These are phyloP conservation scores for Odontesthes bonariensis DNA, from an alignment of 2,113 vertebrate species.

Conservation along the genomic window DNA sequence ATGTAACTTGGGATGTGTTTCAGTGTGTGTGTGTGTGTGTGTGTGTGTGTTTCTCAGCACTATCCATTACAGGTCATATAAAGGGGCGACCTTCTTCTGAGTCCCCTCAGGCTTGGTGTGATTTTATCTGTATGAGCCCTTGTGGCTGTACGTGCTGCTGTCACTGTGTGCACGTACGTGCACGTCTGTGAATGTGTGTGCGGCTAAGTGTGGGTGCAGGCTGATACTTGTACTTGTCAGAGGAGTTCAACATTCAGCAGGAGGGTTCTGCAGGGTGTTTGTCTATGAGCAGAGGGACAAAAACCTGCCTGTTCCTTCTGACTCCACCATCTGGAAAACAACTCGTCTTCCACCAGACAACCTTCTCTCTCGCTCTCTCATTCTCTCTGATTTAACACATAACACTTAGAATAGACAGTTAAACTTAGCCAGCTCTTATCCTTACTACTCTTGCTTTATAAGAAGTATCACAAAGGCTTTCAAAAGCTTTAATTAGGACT, in stretches of 20 bases:
- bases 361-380: not conserved
- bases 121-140: conserved; percentile 31
- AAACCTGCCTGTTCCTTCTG: conserved; percentile 19
- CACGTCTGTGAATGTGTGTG: conserved; percentile 7
- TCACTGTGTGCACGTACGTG: not conserved
- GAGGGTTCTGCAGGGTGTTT: conserved; percentile 20
- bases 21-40: conserved; percentile 6
- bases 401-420: not conserved
- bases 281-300: conserved; percentile 20
- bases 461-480: conserved; percentile 10
- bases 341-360: not conserved
- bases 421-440: not conserved
- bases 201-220: conserved; percentile 9
- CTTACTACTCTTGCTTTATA: not conserved
- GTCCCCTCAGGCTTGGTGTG: conserved; percentile 50
- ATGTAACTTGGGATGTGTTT: conserved; percentile 22
- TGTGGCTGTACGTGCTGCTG: conserved; percentile 24
- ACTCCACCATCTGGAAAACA: conserved; percentile 21
- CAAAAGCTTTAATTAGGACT: conserved; percentile 23
- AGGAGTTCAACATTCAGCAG: conserved; percentile 32
- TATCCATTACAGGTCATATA: conserved; percentile 67
- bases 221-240: conserved; percentile 21
- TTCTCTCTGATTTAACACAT: not conserved
- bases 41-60: conserved; percentile 39
- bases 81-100: conserved; percentile 46